A percentile compares a stretch with the other conserved stretches of the same genome.
phyloP scores from a whole-genome alignment of 35 echinoderm and acorn worm genomes.

The Strongylocentrotus purpuratus region DNA sequence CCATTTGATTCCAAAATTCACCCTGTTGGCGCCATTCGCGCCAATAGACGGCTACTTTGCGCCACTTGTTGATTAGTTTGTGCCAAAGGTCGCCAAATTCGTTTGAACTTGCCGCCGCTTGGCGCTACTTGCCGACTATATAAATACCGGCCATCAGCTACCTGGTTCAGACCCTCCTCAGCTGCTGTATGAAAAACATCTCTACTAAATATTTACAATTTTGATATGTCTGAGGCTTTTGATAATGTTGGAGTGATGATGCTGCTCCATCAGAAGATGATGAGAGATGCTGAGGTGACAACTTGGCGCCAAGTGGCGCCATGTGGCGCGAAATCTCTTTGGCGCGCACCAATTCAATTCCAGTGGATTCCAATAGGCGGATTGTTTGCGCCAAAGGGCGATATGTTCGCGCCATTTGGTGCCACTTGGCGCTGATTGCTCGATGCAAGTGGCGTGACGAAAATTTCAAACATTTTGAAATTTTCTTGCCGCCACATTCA shows the following conservation, averaged over 20 bases:
- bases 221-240: background rate
- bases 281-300: too few species aligned
- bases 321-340: too few species aligned
- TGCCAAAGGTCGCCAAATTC: conserved; percentile 18
- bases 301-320: too few species aligned
- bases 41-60: conserved; percentile 25
- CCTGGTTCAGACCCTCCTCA: conserved; percentile 24
- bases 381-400: conserved; percentile 46
- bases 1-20: conserved; percentile 15
- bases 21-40: conserved; percentile 7
- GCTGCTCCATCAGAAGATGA: too few species aligned
- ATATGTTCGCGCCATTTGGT: conserved; percentile 43
- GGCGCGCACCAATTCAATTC: too few species aligned
- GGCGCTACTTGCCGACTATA: conserved; percentile 17
- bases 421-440: conserved; percentile 52
- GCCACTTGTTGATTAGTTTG: conserved; percentile 15
- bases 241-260: too few species aligned
- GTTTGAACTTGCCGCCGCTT: conserved; percentile 24
- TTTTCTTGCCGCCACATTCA: too few species aligned
- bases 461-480: too few species aligned
- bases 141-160: conserved; percentile 8
- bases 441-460: too few species aligned
- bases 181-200: conserved; percentile 44
- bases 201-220: conserved; percentile 51
- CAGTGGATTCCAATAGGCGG: conserved; percentile 53